Evolutionary conservation across 2,888 invertebrate species (phyloP).

Genomic region (Cataglyphis albicans): DNA sequence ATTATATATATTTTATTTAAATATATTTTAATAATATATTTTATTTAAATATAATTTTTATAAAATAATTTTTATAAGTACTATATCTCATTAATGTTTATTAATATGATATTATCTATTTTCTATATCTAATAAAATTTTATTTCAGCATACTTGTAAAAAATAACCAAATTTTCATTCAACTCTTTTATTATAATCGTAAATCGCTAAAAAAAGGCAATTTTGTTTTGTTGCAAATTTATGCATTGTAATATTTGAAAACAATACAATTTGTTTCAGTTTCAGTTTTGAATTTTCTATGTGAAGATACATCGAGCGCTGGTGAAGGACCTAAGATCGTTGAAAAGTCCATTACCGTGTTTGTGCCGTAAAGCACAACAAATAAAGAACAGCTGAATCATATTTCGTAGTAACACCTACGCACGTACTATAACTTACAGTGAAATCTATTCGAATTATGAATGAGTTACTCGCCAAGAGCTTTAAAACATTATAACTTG

Average conservation of each 20-base stretch:
- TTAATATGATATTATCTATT: background rate
- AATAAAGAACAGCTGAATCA: constrained; percentile 45
- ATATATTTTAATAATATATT: too few species aligned
- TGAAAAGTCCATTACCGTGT: constrained; percentile 39
- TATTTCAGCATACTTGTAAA: background rate
- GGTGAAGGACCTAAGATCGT: constrained; percentile 1
- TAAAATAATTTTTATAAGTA: too few species aligned
- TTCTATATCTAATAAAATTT: background rate
- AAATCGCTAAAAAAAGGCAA: background rate
- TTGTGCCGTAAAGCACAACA: constrained; percentile 4
- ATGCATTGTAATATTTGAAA: background rate
- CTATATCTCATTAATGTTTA: background rate
- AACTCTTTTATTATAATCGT: background rate
- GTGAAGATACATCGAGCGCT: background rate
- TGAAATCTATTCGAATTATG: constrained; percentile 16
- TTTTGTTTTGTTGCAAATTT: background rate
- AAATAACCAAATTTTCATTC: background rate
- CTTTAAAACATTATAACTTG: background rate
- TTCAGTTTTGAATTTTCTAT: background rate
- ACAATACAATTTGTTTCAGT: constrained; percentile 30
- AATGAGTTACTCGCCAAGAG: constrained; percentile 27
- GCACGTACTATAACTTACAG: constrained; percentile 1
- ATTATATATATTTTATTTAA: too few species aligned
- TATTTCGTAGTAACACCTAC: constrained; percentile 28
- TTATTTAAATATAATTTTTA: background rate